phyloP scores from a whole-genome alignment of 2,797 vertebrate genomes.

The Megaceryle alcyon region DNA sequence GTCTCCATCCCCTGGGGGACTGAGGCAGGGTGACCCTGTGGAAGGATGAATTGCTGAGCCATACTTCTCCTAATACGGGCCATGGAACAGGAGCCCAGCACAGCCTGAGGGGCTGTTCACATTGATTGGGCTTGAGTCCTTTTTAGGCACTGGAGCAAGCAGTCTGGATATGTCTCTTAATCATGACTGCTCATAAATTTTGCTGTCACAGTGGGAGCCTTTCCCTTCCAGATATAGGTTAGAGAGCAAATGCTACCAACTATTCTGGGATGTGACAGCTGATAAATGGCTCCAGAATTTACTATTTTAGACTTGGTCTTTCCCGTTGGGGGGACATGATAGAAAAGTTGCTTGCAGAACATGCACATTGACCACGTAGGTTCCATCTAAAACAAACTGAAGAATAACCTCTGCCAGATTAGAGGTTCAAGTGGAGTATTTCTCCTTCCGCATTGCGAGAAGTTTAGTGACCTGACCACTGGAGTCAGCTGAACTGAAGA shows the following conservation, averaged over 20 bases:
- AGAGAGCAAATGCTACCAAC: constrained; percentile 32
- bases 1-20: neutral
- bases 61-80: neutral
- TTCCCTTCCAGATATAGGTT: constrained; percentile 66
- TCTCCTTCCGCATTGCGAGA: neutral
- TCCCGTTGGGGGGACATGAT: neutral
- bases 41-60: neutral
- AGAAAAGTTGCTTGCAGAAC: neutral
- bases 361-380: neutral
- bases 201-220: neutral
- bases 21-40: neutral
- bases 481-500: neutral
- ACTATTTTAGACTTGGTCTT: constrained; percentile 40
- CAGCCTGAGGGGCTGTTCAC: neutral
- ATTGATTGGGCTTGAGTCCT: neutral
- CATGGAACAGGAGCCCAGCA: neutral
- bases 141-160: constrained; percentile 7
- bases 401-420: neutral
- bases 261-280: constrained; percentile 47
- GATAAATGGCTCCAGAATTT: constrained; percentile 28
- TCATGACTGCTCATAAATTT: constrained; percentile 32
- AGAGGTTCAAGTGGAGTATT: neutral
- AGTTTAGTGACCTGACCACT: neutral
- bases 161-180: neutral
- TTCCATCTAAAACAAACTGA: neutral